A percentile compares a stretch with the other conserved stretches of the same genome.
Conservation (phyloP, 2,888 invertebrate genomes). For the Hipparchia semele region DNA sequence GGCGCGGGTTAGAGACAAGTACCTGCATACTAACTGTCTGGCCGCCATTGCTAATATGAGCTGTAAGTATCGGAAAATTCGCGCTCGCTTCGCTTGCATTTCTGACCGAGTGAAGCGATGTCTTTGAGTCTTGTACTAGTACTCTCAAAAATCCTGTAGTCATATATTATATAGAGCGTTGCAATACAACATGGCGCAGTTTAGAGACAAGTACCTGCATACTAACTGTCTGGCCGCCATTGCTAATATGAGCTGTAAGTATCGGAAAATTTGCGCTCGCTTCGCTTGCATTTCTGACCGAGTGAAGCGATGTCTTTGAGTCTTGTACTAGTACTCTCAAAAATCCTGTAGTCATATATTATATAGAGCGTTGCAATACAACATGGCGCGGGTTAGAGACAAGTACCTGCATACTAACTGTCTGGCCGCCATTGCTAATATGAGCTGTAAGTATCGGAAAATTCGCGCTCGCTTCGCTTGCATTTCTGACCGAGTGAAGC, state of each 20-base stretch:
- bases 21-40: conserved; percentile 98
- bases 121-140: too few species aligned
- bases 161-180: conserved; percentile 86
- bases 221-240: conserved; percentile 99
- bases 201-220: conserved; percentile 98
- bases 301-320: too few species aligned
- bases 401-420: conserved; percentile 99
- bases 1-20: conserved; percentile 97
- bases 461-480: conserved; percentile 4
- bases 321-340: too few species aligned
- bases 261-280: neutral
- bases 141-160: too few species aligned
- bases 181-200: conserved; percentile 98
- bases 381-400: conserved; percentile 97
- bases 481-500: neutral
- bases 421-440: conserved; percentile 98
- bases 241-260: conserved; percentile 97
- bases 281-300: neutral
- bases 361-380: conserved; percentile 93
- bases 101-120: neutral
- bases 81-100: conserved; percentile 1
- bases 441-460: conserved; percentile 88
- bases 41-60: conserved; percentile 99
- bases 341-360: too few species aligned
- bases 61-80: conserved; percentile 70